Conservation (phyloP, 2,113 vertebrate genomes). For the Heterotis niloticus region DNA sequence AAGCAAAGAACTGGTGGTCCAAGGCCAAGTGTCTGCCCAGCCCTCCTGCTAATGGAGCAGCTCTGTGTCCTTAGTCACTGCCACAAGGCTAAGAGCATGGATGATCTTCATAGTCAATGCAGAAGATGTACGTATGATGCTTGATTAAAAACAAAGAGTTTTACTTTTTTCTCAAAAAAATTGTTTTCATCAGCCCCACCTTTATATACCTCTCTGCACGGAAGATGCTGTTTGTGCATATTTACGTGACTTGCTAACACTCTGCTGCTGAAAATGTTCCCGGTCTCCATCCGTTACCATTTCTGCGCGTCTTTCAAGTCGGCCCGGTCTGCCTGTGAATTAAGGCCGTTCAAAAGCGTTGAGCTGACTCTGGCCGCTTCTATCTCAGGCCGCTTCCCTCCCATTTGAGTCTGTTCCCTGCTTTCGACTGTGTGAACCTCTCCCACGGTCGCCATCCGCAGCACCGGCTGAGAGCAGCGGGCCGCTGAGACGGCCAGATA, state of each 20-base stretch:
- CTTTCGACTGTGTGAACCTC: conserved; percentile 32
- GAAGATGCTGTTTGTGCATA: no score
- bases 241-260: neutral
- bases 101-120: no score
- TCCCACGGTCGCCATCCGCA: conserved; percentile 27
- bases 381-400: conserved; percentile 38
- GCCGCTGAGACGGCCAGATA: neutral
- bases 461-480: neutral
- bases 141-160: no score
- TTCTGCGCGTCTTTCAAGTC: conserved; percentile 25
- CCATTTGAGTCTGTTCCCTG: conserved; percentile 20
- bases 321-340: conserved; percentile 26
- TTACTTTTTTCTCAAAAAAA: no score
- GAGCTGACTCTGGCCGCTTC: conserved; percentile 28
- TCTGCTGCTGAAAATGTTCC: neutral
- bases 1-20: neutral
- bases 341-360: conserved; percentile 27
- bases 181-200: no score
- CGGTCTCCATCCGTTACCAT: neutral
- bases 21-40: no score
- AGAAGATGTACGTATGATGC: no score
- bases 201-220: no score
- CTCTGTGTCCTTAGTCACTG: neutral
- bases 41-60: neutral
- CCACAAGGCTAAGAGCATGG: no score